Evolutionary conservation across 2,113 vertebrate species (phyloP), one percentile per base, ranked within the genome.

Genomic region (Ptilorrhoa leucosticta): DNA sequence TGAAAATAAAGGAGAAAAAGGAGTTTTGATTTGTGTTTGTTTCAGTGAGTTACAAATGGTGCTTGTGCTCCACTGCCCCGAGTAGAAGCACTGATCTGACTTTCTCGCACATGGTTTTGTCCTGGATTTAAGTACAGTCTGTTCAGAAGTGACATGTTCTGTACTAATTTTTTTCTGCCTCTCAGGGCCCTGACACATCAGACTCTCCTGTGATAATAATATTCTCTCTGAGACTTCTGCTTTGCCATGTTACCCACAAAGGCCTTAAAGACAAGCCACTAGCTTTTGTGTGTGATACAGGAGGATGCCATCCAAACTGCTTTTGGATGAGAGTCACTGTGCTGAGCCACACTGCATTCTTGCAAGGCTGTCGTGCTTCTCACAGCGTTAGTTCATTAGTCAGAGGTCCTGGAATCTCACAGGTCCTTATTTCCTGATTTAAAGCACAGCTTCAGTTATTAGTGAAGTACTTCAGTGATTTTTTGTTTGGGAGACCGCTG

Each of bases 81-180:
- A 71, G 16, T 37, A 56, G 73, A 71, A 88, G 56, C 2, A 16
- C 58, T 60, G 33, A 63, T 89, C 68, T 91, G 58, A 73, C 53
- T 89, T 90, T 77, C 56, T 80, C 40, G 64, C 30, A 24, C 3
- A 0, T 60, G 17, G 3, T 70, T 90, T 79, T 85, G 13, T 60
- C 87, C 63, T 87, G 82, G 28, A 66, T 90, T 89, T 58, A 81
- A 73, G 44, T 33, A 58, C 4, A 7, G 28, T 70, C 58, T 93
- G 28, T 80, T 84, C 47, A 77, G 58, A 93, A 94, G 42, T 70
- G 65, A 53, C 23, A 58, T 76, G 66, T 35, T 39, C 70, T 93
- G 48, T 84, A 44, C 84, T 45, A 68, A 90, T 87, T 94, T 92
- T n/a, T 60, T 73, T n/a, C 66, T 83, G 61, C 35, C 4, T 11